Evolutionary conservation across 2,888 invertebrate genomes (phyloP).

Genomic region (Stramonita haemastoma): DNA sequence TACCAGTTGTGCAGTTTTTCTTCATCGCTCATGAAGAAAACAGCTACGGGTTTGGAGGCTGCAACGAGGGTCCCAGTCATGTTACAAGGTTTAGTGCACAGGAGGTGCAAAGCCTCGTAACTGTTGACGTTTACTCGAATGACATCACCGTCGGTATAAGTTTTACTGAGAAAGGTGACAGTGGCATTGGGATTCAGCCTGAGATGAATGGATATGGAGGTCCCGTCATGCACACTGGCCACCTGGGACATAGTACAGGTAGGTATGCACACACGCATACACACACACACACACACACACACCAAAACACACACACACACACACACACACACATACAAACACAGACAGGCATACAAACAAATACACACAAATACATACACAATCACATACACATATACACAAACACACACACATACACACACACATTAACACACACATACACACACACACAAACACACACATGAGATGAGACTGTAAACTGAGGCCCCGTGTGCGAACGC

Average conservation of each 20-base stretch:
- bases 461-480: too few species aligned
- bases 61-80: conserved; percentile 43
- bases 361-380: too few species aligned
- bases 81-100: neutral
- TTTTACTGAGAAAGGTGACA: neutral
- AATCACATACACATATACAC: too few species aligned
- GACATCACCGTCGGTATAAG: conserved; percentile 29
- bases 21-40: conserved; percentile 28
- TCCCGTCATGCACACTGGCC: conserved; percentile 11
- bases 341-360: too few species aligned
- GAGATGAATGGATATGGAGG: conserved; percentile 2
- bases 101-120: conserved; percentile 26
- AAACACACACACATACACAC: too few species aligned
- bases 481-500: too few species aligned
- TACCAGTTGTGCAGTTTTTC: neutral
- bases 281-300: too few species aligned
- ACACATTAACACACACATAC: too few species aligned
- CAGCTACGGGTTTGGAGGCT: conserved; percentile 46
- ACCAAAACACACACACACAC: too few species aligned
- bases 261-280: too few species aligned
- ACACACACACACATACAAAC: too few species aligned
- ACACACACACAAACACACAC: too few species aligned
- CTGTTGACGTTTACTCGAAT: neutral
- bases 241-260: conserved; percentile 23
- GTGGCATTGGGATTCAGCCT: neutral